Evolutionary conservation across 2,888 invertebrate species (phyloP).

Genomic region (Parelbella ahira): DNA sequence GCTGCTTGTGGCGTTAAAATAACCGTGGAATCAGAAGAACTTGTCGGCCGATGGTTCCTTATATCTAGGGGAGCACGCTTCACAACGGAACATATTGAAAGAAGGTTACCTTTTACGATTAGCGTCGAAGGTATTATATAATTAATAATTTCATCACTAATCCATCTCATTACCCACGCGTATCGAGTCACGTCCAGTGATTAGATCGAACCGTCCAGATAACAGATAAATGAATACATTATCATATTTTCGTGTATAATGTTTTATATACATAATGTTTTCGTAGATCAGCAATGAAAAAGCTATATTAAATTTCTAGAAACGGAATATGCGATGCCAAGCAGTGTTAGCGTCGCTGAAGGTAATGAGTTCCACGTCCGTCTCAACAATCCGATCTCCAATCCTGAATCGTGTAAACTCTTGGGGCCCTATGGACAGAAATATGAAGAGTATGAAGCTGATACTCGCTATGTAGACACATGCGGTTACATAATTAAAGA

Average conservation of each 20-base stretch:
- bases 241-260: no score
- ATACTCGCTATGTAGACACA: constrained; percentile 33
- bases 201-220: constrained; percentile 42
- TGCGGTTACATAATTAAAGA: constrained; percentile 51
- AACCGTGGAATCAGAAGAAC: constrained; percentile 38
- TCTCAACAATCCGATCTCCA: constrained; percentile 39
- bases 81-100: constrained; percentile 43
- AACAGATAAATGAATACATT: constrained; percentile 23
- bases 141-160: constrained; percentile 28
- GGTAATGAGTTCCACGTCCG: constrained; percentile 51
- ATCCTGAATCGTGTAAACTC: constrained; percentile 48
- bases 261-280: no score
- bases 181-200: constrained; percentile 59
- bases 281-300: not conserved
- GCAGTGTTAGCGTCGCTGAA: constrained; percentile 39
- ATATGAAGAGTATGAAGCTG: constrained; percentile 31
- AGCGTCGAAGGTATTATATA: constrained; percentile 54
- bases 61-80: constrained; percentile 42
- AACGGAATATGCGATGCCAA: constrained; percentile 41
- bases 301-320: constrained; percentile 40
- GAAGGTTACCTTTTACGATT: constrained; percentile 50
- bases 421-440: constrained; percentile 38
- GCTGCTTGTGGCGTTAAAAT: constrained; percentile 49
- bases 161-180: constrained; percentile 35
- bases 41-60: constrained; percentile 55